phyloP scores from a whole-genome alignment of 2,888 invertebrate species.

The Corbicula japonica region DNA sequence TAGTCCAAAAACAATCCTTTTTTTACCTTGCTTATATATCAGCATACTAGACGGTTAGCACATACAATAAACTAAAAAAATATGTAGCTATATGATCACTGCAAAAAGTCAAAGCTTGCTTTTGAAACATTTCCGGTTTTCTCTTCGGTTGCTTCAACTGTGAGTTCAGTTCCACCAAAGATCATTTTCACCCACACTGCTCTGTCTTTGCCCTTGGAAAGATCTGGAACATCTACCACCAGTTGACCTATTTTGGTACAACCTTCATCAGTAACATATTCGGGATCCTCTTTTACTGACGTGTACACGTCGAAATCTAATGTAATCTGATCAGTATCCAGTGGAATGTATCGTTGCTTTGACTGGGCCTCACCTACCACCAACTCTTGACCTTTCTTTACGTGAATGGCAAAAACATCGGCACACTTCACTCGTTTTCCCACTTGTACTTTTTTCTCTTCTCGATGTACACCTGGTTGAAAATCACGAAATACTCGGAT shows the following conservation, averaged over 20 bases:
- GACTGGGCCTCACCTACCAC: slow-evolving; percentile 58
- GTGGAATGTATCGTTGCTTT: slow-evolving; percentile 58
- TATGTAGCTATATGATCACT: too few species aligned
- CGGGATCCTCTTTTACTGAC: slow-evolving; percentile 56
- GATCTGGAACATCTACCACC: slow-evolving; percentile 57
- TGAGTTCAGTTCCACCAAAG: slow-evolving; percentile 72
- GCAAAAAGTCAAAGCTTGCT: slow-evolving; percentile 57
- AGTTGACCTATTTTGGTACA: slow-evolving; percentile 67
- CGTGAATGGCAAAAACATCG: slow-evolving; percentile 67
- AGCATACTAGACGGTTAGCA: too few species aligned
- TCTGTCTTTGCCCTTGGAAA: slow-evolving; percentile 55
- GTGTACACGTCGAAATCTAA: slow-evolving; percentile 64
- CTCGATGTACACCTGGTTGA: slow-evolving; percentile 55
- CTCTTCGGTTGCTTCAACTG: slow-evolving; percentile 63
- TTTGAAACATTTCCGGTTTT: slow-evolving; percentile 47
- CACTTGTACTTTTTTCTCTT: slow-evolving; percentile 52
- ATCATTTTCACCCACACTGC: slow-evolving; percentile 63
- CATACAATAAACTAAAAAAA: too few species aligned
- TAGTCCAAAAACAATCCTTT: too few species aligned
- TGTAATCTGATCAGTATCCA: slow-evolving; percentile 56
- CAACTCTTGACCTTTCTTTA: slow-evolving; percentile 64
- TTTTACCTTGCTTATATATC: too few species aligned
- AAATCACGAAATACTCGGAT: slow-evolving; percentile 59
- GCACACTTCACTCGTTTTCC: slow-evolving; percentile 59
- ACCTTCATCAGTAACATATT: slow-evolving; percentile 61